These are phyloP conservation scores for Melanostoma scalare DNA, from an alignment of 2,888 invertebrate species.

Conservation along the genomic window DNA sequence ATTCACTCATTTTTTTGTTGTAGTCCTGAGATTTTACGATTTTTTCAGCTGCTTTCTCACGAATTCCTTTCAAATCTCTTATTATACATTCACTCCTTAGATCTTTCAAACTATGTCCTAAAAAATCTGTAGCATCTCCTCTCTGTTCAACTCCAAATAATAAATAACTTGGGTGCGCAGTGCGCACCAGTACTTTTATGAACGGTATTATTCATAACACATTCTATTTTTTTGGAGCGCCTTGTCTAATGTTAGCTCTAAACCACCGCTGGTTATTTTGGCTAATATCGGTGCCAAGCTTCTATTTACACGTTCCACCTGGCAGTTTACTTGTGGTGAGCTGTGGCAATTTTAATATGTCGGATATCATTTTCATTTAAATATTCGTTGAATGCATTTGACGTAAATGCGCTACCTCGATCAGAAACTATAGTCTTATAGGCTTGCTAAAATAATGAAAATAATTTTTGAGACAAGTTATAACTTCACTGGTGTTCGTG, in stretches of 20 bases:
- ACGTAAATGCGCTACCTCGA: constrained; percentile 17
- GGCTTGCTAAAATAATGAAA: constrained; percentile 6
- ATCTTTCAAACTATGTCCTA: constrained; percentile 7
- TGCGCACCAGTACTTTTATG: constrained; percentile 4
- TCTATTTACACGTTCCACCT: constrained; percentile 21
- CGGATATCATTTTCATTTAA: background rate
- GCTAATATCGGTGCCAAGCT: constrained; percentile 31
- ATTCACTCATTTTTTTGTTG: constrained; percentile 31
- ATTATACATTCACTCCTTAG: background rate
- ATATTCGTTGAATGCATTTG: constrained; percentile 2
- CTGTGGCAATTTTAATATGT: constrained; percentile 14
- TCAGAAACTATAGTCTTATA: constrained; percentile 17
- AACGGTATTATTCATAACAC: constrained; percentile 23
- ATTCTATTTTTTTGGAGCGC: constrained; percentile 19
- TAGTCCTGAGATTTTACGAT: constrained; percentile 30
- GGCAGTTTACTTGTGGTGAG: constrained; percentile 21
- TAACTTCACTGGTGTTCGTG: constrained; percentile 72
- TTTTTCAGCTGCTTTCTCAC: constrained; percentile 17
- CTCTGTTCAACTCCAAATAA: constrained; percentile 19
- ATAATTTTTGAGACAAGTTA: constrained; percentile 44
- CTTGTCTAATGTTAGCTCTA: background rate
- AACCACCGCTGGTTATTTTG: constrained; percentile 21
- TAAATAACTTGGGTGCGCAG: constrained; percentile 8
- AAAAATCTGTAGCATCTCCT: background rate
- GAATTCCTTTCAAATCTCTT: constrained; percentile 23